These are phyloP conservation scores for Sternotherus odoratus DNA, from an alignment of 2,797 vertebrate genomes.

Conservation along the genomic window DNA sequence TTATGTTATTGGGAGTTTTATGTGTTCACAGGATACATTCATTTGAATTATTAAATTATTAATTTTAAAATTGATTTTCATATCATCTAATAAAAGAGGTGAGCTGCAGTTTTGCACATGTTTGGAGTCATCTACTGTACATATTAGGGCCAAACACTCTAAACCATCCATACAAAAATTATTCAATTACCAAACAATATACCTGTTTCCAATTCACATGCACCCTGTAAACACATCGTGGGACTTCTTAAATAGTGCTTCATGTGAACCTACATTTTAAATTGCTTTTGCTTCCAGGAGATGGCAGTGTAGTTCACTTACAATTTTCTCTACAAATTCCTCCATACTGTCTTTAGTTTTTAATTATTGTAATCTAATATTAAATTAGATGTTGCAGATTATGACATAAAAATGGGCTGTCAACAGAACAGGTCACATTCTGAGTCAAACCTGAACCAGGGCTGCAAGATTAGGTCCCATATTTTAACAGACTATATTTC, in stretches of 20 bases:
- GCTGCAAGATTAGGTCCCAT: background rate
- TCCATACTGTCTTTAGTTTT: background rate
- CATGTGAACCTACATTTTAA: rapidly evolving
- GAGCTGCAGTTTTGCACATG: background rate
- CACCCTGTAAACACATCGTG: background rate
- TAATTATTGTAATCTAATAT: background rate
- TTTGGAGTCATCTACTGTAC: background rate
- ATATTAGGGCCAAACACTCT: background rate
- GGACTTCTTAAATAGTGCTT: background rate
- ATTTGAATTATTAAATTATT: slow-evolving; percentile 1
- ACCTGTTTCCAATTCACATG: rapidly evolving
- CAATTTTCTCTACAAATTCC: background rate
- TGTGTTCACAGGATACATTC: background rate
- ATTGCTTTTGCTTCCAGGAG: slow-evolving; percentile 45
- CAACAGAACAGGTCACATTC: background rate
- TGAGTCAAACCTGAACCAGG: background rate
- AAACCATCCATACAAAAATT: background rate
- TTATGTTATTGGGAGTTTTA: background rate
- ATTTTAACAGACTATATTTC: background rate
- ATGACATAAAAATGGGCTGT: background rate
- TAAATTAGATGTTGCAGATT: rapidly evolving
- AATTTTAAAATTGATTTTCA: slow-evolving; percentile 24
- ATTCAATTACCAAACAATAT: background rate
- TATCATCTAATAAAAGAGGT: background rate
- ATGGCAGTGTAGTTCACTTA: slow-evolving; percentile 55